phyloP scores from a whole-genome alignment of 2,113 vertebrate species.

The Setophaga petechia region DNA sequence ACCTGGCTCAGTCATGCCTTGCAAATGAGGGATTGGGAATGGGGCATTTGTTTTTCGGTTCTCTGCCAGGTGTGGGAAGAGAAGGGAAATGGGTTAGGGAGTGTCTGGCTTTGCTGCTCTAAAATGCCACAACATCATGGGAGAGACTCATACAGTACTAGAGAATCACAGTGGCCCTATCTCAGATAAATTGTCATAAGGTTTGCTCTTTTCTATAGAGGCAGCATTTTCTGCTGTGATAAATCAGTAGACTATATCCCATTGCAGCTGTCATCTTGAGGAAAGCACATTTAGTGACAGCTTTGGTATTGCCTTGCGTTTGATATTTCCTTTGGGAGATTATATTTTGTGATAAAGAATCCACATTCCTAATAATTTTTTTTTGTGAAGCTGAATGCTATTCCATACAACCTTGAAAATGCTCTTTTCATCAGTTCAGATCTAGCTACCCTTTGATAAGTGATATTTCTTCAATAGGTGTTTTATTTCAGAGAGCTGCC shows the following conservation, averaged over 20 bases:
- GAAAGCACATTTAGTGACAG: not conserved
- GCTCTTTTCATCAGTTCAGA: not conserved
- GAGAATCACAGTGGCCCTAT: not conserved
- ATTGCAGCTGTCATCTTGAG: not conserved
- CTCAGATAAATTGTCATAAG: not conserved
- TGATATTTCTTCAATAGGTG: not conserved
- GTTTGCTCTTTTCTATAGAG: not conserved
- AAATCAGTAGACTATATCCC: not conserved
- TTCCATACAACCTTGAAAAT: not conserved
- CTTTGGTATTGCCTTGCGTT: not conserved
- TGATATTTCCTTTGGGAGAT: not conserved
- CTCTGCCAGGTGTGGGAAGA: not conserved
- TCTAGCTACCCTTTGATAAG: not conserved
- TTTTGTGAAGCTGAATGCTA: not conserved
- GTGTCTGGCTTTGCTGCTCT: not conserved
- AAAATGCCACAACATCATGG: not conserved
- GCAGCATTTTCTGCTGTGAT: not conserved
- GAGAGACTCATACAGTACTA: not conserved
- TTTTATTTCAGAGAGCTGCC: not conserved
- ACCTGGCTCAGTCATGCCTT: not conserved
- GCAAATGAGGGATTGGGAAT: not conserved
- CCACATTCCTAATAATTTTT: not conserved
- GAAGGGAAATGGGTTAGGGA: not conserved
- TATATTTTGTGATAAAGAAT: not conserved
- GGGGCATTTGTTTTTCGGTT: rapidly evolving